Percentiles rank a stretch among this genome's conserved stretches.
These are phyloP conservation scores for Pogoniulus pusillus DNA, from an alignment of 2,797 vertebrate genomes.

Conservation along the genomic window DNA sequence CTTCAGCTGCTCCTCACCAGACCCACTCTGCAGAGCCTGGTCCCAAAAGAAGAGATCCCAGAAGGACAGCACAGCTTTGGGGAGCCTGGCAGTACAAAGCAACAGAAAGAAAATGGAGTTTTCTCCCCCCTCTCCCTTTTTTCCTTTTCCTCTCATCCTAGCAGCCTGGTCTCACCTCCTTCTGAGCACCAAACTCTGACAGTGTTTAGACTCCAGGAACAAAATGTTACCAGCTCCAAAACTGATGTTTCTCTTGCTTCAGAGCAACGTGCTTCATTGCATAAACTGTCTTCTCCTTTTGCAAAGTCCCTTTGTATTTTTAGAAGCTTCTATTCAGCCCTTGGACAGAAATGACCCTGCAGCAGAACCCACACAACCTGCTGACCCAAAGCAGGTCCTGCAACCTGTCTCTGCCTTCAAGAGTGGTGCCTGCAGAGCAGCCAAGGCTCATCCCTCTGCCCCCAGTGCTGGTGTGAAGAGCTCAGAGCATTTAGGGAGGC, in stretches of 20 bases:
- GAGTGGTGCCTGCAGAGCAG: neutral
- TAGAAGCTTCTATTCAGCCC: neutral
- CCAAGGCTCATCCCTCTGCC: too few relatives aligned
- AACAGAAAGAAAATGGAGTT: neutral
- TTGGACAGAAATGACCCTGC: neutral
- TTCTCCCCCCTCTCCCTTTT: neutral
- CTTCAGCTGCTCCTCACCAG: too few relatives aligned
- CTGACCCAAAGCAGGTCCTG: neutral
- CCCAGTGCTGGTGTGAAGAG: rapidly evolving
- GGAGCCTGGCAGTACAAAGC: neutral
- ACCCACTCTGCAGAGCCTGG: too few relatives aligned
- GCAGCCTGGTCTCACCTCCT: neutral
- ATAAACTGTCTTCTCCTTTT: neutral
- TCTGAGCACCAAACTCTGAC: neutral
- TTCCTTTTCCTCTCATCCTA: neutral
- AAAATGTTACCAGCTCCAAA: neutral
- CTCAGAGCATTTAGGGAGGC: rapidly evolving
- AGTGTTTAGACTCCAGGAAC: neutral
- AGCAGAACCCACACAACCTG: neutral
- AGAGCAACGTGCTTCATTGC: neutral
- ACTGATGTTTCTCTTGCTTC: neutral
- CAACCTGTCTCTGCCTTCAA: rapidly evolving
- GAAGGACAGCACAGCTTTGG: neutral
- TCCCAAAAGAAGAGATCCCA: neutral
- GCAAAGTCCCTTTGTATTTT: neutral